Conservation (phyloP, 2,888 invertebrate genomes). For the Lycaena phlaeas region DNA sequence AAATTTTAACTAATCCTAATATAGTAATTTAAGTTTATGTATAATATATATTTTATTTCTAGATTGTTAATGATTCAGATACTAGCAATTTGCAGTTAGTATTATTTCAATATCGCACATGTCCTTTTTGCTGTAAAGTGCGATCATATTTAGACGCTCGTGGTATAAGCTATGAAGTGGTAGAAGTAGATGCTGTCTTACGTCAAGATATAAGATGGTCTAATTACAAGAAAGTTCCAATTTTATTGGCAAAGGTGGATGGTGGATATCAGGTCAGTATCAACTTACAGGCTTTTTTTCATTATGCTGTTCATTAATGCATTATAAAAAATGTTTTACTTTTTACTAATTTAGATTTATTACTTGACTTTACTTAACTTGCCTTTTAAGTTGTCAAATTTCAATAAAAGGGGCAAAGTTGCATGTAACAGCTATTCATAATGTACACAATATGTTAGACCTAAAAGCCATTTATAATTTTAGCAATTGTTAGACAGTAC, state of each 20-base stretch:
- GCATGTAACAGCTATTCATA: too few species aligned
- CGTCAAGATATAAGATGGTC: constrained; percentile 95
- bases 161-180: constrained; percentile 94
- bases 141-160: constrained; percentile 92
- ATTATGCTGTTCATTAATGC: too few species aligned
- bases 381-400: too few species aligned
- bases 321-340: too few species aligned
- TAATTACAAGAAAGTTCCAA: constrained; percentile 94
- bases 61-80: constrained; percentile 79
- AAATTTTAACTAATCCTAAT: too few species aligned
- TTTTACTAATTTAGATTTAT: too few species aligned
- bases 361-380: too few species aligned
- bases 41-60: constrained; percentile 35
- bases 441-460: background rate
- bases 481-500: constrained; percentile 94
- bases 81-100: constrained; percentile 81
- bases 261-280: constrained; percentile 78
- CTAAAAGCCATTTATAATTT: constrained; percentile 26
- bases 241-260: constrained; percentile 82
- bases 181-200: constrained; percentile 97
- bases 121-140: constrained; percentile 97
- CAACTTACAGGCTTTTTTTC: background rate
- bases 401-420: background rate
- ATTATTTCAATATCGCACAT: constrained; percentile 96
- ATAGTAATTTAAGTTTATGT: too few species aligned